These are phyloP conservation scores for Apotomis betuletana DNA, from an alignment of 2,888 invertebrate genomes.

Conservation along the genomic window DNA sequence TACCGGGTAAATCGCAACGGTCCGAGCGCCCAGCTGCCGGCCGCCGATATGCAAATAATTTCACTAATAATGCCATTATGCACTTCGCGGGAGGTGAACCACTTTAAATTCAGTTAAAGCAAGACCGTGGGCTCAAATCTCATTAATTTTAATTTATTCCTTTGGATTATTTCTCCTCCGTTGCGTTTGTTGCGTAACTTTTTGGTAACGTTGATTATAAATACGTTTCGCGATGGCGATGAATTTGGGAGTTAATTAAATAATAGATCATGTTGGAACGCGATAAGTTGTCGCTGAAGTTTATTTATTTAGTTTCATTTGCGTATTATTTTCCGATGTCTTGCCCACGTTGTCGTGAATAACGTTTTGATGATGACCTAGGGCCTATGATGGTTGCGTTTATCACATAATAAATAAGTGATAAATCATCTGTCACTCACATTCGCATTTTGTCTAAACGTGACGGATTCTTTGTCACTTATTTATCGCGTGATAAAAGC, in stretches of 20 bases:
- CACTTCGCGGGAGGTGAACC: conserved; percentile 41
- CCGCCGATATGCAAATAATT: conserved; percentile 34
- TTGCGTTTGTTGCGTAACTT: conserved; percentile 39
- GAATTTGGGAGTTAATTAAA: conserved; percentile 24
- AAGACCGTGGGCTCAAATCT: conserved; percentile 40
- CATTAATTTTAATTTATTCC: conserved; percentile 43
- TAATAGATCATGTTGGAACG: conserved; percentile 18
- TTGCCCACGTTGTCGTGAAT: too few relatives aligned
- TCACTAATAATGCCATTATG: conserved; percentile 39
- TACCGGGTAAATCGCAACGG: neutral
- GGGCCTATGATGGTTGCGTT: too few relatives aligned
- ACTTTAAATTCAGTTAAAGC: conserved; percentile 42
- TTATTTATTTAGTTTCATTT: conserved; percentile 1
- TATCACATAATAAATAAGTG: too few relatives aligned
- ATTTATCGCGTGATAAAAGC: too few relatives aligned
- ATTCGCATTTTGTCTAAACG: too few relatives aligned
- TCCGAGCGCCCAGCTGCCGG: conserved; percentile 8
- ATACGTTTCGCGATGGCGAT: conserved; percentile 19
- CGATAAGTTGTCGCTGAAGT: neutral
- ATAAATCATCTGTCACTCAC: too few relatives aligned
- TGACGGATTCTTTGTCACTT: too few relatives aligned
- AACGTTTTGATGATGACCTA: too few relatives aligned
- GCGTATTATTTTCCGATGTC: neutral
- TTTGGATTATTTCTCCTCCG: conserved; percentile 41
- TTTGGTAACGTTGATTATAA: conserved; percentile 40